Evolutionary conservation across 2,888 invertebrate genomes (phyloP).

Genomic region (Vannuccia rotundouncinata): DNA sequence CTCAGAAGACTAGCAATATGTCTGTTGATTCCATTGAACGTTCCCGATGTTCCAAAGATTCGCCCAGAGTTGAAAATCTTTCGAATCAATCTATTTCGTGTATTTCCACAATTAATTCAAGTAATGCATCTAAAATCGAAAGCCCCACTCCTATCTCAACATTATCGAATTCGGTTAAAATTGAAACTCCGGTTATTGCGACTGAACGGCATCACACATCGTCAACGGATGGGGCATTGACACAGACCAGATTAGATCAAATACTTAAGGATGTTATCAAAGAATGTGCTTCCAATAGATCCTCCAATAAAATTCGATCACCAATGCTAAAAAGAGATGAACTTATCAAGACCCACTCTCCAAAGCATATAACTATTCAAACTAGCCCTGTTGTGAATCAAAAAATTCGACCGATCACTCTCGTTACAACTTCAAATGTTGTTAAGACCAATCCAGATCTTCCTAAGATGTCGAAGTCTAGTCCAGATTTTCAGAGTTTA

Average conservation of each 20-base stretch:
- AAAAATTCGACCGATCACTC: background rate
- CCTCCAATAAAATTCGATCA: background rate
- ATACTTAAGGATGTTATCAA: background rate
- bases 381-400: background rate
- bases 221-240: background rate
- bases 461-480: too few species aligned
- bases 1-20: background rate
- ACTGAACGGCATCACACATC: too few species aligned
- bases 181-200: background rate
- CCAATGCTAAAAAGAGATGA: background rate
- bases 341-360: background rate
- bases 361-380: background rate
- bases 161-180: background rate
- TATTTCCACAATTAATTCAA: background rate
- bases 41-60: background rate
- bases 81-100: background rate
- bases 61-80: background rate
- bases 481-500: too few species aligned
- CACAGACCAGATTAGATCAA: background rate
- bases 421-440: background rate
- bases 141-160: background rate
- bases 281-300: background rate
- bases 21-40: background rate
- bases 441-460: too few species aligned
- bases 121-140: background rate